A percentile compares a stretch with the other conserved stretches of the same genome.
These are phyloP conservation scores for Bos indicus DNA, from an alignment of 2,113 vertebrate genomes.

Conservation along the genomic window DNA sequence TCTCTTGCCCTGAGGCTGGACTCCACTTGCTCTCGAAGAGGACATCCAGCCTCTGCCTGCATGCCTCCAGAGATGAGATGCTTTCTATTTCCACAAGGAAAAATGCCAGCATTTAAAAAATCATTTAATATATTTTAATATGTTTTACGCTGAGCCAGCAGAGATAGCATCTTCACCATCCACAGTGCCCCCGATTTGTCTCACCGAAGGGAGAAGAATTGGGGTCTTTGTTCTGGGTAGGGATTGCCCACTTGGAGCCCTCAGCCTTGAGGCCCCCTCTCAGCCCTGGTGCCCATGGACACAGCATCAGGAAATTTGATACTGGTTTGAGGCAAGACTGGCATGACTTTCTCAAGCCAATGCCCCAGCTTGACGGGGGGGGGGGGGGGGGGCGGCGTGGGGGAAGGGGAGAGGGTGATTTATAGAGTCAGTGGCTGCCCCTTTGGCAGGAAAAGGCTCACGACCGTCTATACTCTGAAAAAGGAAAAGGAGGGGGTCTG, in stretches of 20 bases:
- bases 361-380: neutral
- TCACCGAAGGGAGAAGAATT: neutral
- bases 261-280: neutral
- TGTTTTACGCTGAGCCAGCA: neutral
- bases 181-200: neutral
- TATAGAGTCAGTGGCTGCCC: neutral
- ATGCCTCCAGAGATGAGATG: neutral
- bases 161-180: neutral
- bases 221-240: neutral
- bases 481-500: neutral
- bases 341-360: neutral
- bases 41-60: neutral
- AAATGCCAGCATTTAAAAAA: neutral
- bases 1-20: neutral
- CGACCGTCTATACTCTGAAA: neutral
- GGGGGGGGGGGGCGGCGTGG: too few species aligned
- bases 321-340: neutral
- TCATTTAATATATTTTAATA: neutral
- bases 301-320: neutral
- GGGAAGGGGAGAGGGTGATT: neutral
- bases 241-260: neutral
- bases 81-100: neutral
- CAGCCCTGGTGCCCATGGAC: neutral
- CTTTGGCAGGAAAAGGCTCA: slow-evolving; percentile 27
- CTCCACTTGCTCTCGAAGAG: neutral